Evolutionary conservation across 2,113 vertebrate genomes (phyloP), one percentile per base, ranked within the genome.

Genomic region (Sarotherodon lohbergeri): DNA sequence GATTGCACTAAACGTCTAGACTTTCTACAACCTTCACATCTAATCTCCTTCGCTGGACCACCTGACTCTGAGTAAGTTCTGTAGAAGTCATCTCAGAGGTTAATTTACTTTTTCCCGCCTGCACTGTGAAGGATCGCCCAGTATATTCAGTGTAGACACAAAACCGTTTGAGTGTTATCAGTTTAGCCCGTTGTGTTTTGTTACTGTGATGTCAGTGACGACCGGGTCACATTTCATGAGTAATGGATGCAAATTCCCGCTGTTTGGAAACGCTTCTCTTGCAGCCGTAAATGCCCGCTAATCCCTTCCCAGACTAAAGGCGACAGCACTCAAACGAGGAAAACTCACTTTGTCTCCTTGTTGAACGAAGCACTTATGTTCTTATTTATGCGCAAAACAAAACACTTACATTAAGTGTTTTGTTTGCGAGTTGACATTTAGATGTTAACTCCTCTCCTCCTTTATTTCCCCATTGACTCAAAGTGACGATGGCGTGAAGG

Each of bases 371-470:
- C 17, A n/a, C 22, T 61, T 32, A 14, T 46, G 4, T 46, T 46
- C 36, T 29, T 7, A 14, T 84, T 56, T 7, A 24, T 36, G 19
- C 29, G 17, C 39, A 57, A 57, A 46, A 41, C 32, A 56, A 73
- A 63, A 43, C 73, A 78, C 46, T 78, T 78, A 78, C 16, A 78
- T 13, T 1, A 1, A 41, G 63, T 1, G 43, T 27, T 85, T 80
- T 68, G 46, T 76, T 80, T 82, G 39, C 34, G 48, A 54, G 12
- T 9, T 92, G 84, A 90, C 81, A 90, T 92, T 90, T 93, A 52
- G 63, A 73, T 81, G 54, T 24, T 88, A 13, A 55, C 10, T 88
- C 61, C 19, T 36, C 6, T 27, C 83, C 55, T 56, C 41, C 48
- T 91, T 92, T 79, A 86, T 56, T 76, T 48, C 57, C 57, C 32